Conservation (phyloP, 2,797 vertebrate genomes). For the Merluccius polli region DNA sequence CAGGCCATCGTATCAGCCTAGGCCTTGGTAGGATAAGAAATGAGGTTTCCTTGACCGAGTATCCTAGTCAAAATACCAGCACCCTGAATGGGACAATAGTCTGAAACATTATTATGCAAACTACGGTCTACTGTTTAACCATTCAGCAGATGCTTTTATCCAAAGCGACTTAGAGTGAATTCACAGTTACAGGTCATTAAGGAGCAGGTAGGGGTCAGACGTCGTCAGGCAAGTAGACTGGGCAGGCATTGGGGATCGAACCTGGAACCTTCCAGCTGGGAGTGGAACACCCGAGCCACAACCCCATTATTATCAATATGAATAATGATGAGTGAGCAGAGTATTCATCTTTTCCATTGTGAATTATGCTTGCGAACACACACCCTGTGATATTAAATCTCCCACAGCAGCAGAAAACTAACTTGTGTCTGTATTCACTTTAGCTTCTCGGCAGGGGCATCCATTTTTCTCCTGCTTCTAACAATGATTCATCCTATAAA, state of each 20-base stretch:
- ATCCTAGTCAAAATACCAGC: not conserved
- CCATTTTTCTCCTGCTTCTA: slow-evolving; percentile 23
- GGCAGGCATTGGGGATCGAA: not conserved
- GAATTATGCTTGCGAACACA: not conserved
- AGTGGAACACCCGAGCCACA: not conserved
- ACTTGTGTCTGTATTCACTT: slow-evolving; percentile 10
- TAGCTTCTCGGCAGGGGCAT: slow-evolving; percentile 35
- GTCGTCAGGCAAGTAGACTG: too few relatives aligned
- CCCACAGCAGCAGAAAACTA: not conserved
- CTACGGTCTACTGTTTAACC: not conserved
- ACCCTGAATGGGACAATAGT: not conserved
- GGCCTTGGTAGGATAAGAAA: not conserved
- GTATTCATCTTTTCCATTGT: not conserved
- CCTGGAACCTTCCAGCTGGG: not conserved
- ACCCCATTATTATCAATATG: not conserved
- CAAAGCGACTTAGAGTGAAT: not conserved
- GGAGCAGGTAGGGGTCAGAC: too few relatives aligned
- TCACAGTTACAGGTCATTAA: not conserved
- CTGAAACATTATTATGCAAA: not conserved
- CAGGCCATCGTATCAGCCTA: not conserved
- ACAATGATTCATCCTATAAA: slow-evolving; percentile 24
- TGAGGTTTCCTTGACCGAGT: not conserved
- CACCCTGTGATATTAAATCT: not conserved
- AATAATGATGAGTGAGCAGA: too few relatives aligned
- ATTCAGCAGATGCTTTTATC: not conserved